Evolutionary conservation across 1,140 invertebrate genomes (phyloP).

Genomic region (Teleopsis dalmanni): DNA sequence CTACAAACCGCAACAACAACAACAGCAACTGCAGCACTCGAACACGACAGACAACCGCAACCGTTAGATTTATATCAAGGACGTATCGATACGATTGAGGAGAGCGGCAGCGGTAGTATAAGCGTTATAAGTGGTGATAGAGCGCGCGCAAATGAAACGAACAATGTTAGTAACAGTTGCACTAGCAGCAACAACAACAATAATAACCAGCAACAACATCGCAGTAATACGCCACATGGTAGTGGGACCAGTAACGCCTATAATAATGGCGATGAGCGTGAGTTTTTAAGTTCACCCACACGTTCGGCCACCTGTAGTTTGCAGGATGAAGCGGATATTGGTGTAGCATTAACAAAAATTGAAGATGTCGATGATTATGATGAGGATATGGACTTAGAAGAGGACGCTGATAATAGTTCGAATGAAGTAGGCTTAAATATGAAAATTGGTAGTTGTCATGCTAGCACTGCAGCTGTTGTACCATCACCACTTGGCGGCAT

Average conservation of each 20-base stretch:
- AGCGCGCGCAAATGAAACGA: background rate
- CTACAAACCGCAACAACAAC: slow-evolving; percentile 6
- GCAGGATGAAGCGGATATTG: slow-evolving; percentile 6
- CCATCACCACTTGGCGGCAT: slow-evolving; percentile 21
- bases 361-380: slow-evolving; percentile 37
- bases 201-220: slow-evolving; percentile 1
- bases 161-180: slow-evolving; percentile 2
- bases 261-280: background rate
- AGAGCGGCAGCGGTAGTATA: slow-evolving; percentile 5
- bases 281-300: slow-evolving; percentile 11
- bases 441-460: slow-evolving; percentile 23
- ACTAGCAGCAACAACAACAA: slow-evolving; percentile 6
- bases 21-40: slow-evolving; percentile 4
- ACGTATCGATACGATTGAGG: slow-evolving; percentile 16
- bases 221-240: background rate
- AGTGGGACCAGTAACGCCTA: background rate
- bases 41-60: slow-evolving; percentile 23
- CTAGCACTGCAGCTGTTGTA: slow-evolving; percentile 8
- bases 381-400: slow-evolving; percentile 37
- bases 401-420: slow-evolving; percentile 35
- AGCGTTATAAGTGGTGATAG: slow-evolving; percentile 10
- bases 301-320: slow-evolving; percentile 21
- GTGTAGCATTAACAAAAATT: slow-evolving; percentile 8
- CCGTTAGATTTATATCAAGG: slow-evolving; percentile 43
- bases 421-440: slow-evolving; percentile 42